Percentiles rank a stretch among this genome's conserved stretches.
Conservation (phyloP, 2,797 vertebrate species). For the Takifugu ocellatus region DNA sequence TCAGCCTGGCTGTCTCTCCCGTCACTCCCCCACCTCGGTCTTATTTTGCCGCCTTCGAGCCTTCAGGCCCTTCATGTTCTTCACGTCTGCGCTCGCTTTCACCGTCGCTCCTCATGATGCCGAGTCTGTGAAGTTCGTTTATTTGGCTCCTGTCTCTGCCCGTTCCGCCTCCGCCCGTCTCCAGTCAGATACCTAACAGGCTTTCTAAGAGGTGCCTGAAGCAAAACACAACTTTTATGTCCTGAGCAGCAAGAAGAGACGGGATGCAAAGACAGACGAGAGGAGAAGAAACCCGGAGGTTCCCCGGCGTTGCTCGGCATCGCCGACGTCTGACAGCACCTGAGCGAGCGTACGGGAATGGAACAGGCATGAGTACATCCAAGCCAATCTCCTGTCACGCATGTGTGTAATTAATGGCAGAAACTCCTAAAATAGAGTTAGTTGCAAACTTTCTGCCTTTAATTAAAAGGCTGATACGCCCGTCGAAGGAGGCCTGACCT, state of each 20-base stretch:
- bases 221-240: slow-evolving; percentile 42
- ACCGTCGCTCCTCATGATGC: slow-evolving; percentile 31
- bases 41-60: slow-evolving; percentile 48
- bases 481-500: slow-evolving; percentile 19
- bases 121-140: slow-evolving; percentile 57
- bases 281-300: slow-evolving; percentile 40
- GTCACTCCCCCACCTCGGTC: slow-evolving; percentile 31
- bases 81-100: slow-evolving; percentile 12
- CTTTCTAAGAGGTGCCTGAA: slow-evolving; percentile 52
- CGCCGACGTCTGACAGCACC: slow-evolving; percentile 19
- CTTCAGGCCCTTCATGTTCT: slow-evolving; percentile 35
- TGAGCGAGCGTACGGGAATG: background rate
- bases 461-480: background rate
- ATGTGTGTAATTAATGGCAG: background rate
- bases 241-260: slow-evolving; percentile 33
- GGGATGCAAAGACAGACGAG: slow-evolving; percentile 48
- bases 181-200: slow-evolving; percentile 53
- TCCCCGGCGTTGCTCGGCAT: slow-evolving; percentile 33
- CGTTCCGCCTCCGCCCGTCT: slow-evolving; percentile 49
- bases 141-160: slow-evolving; percentile 35
- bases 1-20: slow-evolving; percentile 31
- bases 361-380: too few species aligned
- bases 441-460: background rate
- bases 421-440: background rate
- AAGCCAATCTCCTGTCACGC: background rate